Evolutionary conservation across 2,797 vertebrate species (phyloP), one percentile per base, ranked within the genome.

Genomic region (Lemur catta): DNA sequence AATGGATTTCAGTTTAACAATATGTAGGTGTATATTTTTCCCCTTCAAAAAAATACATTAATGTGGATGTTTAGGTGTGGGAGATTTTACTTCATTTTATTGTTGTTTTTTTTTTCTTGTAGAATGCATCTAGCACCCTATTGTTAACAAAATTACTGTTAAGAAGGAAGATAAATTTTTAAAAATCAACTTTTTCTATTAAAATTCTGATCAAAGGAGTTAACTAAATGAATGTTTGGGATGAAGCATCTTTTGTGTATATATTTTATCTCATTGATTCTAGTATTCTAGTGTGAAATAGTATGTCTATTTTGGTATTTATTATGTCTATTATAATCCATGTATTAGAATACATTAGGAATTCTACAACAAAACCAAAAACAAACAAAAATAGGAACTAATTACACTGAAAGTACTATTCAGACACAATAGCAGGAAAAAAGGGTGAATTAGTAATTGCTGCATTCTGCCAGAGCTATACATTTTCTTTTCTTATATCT

Each of bases 1-100:
- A 97, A 97, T 98, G 96, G 96, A 95, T 98, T 98, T 98, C 98
- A 98, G 93, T 97, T 98, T 98, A 98, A 97, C 93, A 79, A 61
- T 95, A 82, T 6, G 6, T 93, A 93, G 87, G 38, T 97, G 97
- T 89, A 63, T 82, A 93, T 97, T 97, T 98, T 97, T 96, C 96
- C 93, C 97, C 95, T 72, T 95, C 35, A 59, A 90, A 96, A 96
- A 98, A 95, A 43, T 84, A 79, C 88, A 97, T 98, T 92, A 96
- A 93, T 0, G 0, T 88, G 82, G 63, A 75, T 78, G 46, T 75
- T 52, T 96, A 93, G 80, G n/a, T 76, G 43, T 78, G 85, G 95
- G 94, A 92, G 48, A 75, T 90, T 90, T 84, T 71, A 52, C 80
- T 80, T 93, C 95, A 43, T 52, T 71, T 59, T 14, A 6, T 30